Percentiles rank a stretch among this genome's conserved stretches.
Evolutionary conservation across 2,888 invertebrate genomes (phyloP).

Genomic region (Agrochola macilenta): DNA sequence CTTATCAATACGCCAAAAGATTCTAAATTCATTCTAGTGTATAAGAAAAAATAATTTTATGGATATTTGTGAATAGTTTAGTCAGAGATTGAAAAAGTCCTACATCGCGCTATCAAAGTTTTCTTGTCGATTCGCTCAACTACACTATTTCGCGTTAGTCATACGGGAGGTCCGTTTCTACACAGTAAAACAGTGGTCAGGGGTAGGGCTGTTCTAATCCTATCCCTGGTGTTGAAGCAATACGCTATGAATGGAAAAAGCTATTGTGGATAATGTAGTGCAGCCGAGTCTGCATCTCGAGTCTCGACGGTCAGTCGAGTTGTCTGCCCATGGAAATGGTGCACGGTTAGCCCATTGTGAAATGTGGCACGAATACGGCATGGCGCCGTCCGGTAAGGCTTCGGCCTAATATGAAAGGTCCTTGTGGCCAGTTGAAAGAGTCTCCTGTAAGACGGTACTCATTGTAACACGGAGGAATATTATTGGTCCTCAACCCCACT

Average conservation of each 20-base stretch:
- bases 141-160: accelerated
- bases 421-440: slow-evolving; percentile 49
- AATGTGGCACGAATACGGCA: slow-evolving; percentile 50
- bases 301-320: slow-evolving; percentile 52
- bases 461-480: slow-evolving; percentile 59
- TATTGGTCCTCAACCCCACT: slow-evolving; percentile 65
- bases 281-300: slow-evolving; percentile 52
- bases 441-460: slow-evolving; percentile 56
- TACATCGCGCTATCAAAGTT: slow-evolving; percentile 62
- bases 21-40: neutral
- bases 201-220: slow-evolving; percentile 56
- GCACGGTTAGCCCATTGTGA: slow-evolving; percentile 28
- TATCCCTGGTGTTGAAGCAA: slow-evolving; percentile 57
- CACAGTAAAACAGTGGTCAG: slow-evolving; percentile 64
- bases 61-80: neutral
- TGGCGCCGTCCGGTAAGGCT: slow-evolving; percentile 46
- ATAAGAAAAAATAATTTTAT: neutral
- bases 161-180: slow-evolving; percentile 68
- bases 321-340: slow-evolving; percentile 40
- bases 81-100: slow-evolving; percentile 29
- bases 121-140: slow-evolving; percentile 23
- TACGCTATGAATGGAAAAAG: slow-evolving; percentile 35
- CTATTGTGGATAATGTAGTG: slow-evolving; percentile 60
- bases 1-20: slow-evolving; percentile 4
- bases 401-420: slow-evolving; percentile 40